Evolutionary conservation across 2,797 vertebrate species (phyloP).

Genomic region (Sebastes diploproa): DNA sequence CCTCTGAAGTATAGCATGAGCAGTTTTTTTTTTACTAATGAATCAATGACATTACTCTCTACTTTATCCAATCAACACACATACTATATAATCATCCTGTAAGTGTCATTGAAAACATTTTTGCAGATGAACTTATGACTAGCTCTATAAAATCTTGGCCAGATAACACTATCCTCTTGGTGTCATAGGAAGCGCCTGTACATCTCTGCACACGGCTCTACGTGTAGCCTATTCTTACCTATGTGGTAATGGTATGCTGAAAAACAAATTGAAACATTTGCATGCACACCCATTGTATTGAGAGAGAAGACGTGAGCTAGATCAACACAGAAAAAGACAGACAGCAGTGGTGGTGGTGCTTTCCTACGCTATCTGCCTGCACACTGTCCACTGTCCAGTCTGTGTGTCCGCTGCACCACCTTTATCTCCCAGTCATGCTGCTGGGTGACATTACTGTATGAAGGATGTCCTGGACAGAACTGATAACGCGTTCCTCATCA

Average conservation of each 20-base stretch:
- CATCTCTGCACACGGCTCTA: not conserved
- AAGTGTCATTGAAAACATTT: not conserved
- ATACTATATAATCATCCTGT: not conserved
- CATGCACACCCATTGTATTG: no score
- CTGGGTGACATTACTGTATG: conserved; percentile 54
- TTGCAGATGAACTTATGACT: no score
- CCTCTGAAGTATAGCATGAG: not conserved
- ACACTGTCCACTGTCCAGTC: conserved; percentile 15
- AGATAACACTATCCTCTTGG: not conserved
- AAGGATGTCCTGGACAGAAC: conserved; percentile 65
- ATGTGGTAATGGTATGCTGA: not conserved
- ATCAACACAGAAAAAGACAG: not conserved
- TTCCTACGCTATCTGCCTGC: not conserved
- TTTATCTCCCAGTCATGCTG: conserved; percentile 56
- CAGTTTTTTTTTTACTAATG: not conserved
- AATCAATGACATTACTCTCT: not conserved
- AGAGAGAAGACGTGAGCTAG: not conserved
- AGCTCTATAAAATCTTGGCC: not conserved
- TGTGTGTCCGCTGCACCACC: not conserved
- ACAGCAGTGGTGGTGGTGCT: not conserved
- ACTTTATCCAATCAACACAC: not conserved
- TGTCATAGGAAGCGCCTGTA: not conserved
- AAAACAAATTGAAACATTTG: not conserved
- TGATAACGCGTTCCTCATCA: conserved; percentile 63
- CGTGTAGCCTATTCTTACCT: not conserved